phyloP scores from a whole-genome alignment of 1,140 invertebrate genomes.

The Plutomurus gul region DNA sequence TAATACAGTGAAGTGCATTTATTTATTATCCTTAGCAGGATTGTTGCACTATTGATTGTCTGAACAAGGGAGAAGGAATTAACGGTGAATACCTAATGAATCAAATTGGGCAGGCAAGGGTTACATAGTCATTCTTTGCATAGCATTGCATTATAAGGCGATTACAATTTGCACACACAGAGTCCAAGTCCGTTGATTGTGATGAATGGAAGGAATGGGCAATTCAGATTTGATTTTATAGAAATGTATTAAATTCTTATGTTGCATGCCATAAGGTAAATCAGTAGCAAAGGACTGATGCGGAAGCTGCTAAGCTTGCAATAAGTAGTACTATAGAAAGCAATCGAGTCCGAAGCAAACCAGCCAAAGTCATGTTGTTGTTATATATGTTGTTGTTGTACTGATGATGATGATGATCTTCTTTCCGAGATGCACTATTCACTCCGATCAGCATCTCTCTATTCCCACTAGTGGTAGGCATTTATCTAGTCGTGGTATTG shows the following conservation, averaged over 20 bases:
- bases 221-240: not conserved
- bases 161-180: constrained; percentile 22
- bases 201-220: constrained; percentile 1
- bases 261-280: not conserved
- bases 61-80: too few relatives aligned
- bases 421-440: not conserved
- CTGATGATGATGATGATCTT: not conserved
- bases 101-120: too few relatives aligned
- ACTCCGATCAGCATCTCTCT: not conserved
- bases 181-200: not conserved
- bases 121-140: too few relatives aligned
- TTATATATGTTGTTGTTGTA: not conserved
- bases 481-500: too few relatives aligned
- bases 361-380: constrained; percentile 6
- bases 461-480: too few relatives aligned
- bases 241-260: constrained; percentile 7
- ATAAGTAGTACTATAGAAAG: not conserved
- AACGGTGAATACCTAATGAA: not conserved
- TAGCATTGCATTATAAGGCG: too few relatives aligned
- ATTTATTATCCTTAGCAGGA: not conserved
- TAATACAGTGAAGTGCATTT: not conserved
- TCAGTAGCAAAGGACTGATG: not conserved
- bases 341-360: not conserved
- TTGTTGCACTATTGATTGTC: not conserved
- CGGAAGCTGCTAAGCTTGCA: too few relatives aligned